Evolutionary conservation across 2,113 vertebrate genomes (phyloP), one percentile per base, ranked within the genome.

Genomic region (Neogobius melanostomus): DNA sequence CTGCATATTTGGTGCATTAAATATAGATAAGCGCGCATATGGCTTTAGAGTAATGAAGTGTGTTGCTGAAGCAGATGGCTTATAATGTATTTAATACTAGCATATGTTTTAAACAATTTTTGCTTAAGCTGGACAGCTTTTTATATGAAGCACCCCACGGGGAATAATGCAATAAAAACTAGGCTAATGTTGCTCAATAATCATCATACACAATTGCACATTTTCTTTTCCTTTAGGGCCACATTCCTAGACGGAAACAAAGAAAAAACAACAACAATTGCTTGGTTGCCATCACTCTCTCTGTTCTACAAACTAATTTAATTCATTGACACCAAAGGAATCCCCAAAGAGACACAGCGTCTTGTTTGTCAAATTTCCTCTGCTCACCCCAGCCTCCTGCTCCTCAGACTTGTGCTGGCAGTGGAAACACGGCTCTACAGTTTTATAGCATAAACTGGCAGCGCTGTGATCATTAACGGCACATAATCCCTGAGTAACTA

Each of bases 401-500:
- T 11, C 8, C 11, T 50, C 46, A 59, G 64, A 59, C 14, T 64
- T 51, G 17, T 67, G 69, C 68, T 82, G 72, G 63, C 69, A 68
- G 65, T 53, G 64, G 63, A 82, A 88, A 85, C 74, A 74, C 75
- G 72, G 66, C 68, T 74, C 66, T 59, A 71, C 71, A 77, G 42
- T 76, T 80, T 72, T 69, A 81, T 73, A 60, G 72, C 76, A 67
- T 69, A 86, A 84, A 89, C 77, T 87, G 82, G 74, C 66, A 17
- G 54, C 73, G 48, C 68, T 71, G 76, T 71, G 76, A 87, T 87
- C 75, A 81, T 87, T 87, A 87, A 81, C 79, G 77, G 79, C 85
- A 76, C 79, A 71, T 82, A 89, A 90, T 84, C 87, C 80, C 87
- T 15, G 66, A 87, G 73, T 76, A 82, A 79, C 79, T 70, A 79